A percentile compares a stretch with the other conserved stretches of the same genome.
These are phyloP conservation scores for Antheraea yamamai DNA, from an alignment of 2,888 invertebrate species.

Conservation along the genomic window DNA sequence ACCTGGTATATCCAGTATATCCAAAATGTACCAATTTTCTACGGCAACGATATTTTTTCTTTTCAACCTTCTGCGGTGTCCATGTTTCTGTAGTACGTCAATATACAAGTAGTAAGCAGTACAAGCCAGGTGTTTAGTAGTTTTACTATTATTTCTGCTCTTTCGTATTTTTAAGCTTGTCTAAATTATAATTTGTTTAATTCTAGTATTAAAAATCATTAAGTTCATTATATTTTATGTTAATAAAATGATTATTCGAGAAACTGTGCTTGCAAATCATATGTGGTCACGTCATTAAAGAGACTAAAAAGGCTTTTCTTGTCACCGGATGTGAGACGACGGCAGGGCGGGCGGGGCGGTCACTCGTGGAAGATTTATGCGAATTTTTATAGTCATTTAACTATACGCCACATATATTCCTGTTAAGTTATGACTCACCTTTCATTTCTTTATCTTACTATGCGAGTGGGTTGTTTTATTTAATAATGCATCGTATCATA, in stretches of 20 bases:
- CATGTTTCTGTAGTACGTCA: too few species aligned
- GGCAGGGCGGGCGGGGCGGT: conserved; percentile 56
- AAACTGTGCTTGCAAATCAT: conserved; percentile 22
- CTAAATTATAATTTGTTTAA: background rate
- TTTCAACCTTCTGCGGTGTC: too few species aligned
- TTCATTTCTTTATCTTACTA: background rate
- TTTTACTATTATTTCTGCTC: background rate
- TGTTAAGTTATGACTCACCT: conserved; percentile 13
- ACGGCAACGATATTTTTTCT: too few species aligned
- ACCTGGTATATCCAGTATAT: too few species aligned
- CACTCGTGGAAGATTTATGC: conserved; percentile 71
- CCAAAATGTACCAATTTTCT: too few species aligned
- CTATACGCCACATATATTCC: conserved; percentile 57
- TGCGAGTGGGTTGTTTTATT: background rate
- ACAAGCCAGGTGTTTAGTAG: too few species aligned
- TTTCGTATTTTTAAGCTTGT: background rate
- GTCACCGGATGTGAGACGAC: conserved; percentile 43
- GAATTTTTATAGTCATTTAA: conserved; percentile 64
- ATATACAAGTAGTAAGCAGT: too few species aligned
- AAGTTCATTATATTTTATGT: background rate
- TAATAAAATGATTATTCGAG: background rate
- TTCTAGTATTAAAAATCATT: background rate
- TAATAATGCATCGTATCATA: background rate
- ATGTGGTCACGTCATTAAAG: conserved; percentile 53
- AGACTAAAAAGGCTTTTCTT: conserved; percentile 55